Evolutionary conservation across 2,797 vertebrate species (phyloP).

Genomic region (Parauchenoglanis ngamensis): DNA sequence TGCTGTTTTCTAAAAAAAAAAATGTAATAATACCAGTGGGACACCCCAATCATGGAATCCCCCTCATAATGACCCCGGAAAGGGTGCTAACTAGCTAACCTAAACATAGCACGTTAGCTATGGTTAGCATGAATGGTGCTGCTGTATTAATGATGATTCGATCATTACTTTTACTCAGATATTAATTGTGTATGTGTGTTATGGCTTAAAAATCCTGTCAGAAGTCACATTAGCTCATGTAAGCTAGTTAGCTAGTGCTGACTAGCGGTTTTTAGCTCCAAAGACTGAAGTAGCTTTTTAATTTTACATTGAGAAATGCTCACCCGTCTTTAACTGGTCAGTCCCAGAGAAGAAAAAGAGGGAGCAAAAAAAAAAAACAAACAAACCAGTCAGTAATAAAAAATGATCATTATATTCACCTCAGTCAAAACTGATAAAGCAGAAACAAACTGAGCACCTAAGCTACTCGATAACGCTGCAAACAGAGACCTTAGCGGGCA

Average conservation of each 20-base stretch:
- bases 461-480: background rate
- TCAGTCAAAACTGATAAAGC: background rate
- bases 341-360: conserved; percentile 28
- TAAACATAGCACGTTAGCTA: background rate
- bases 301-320: conserved; percentile 27
- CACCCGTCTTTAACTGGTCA: conserved; percentile 67
- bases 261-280: background rate
- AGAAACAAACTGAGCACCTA: background rate
- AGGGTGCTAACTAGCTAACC: background rate
- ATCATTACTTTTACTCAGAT: background rate
- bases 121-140: background rate
- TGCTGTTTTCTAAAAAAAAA: background rate
- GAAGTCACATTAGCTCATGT: background rate
- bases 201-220: background rate
- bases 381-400: background rate
- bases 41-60: background rate
- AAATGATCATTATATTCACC: background rate
- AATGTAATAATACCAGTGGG: background rate
- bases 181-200: background rate
- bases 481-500: background rate
- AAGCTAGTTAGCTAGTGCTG: background rate
- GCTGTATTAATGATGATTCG: background rate
- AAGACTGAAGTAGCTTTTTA: background rate
- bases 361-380: background rate
- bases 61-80: background rate